A percentile compares a stretch with the other conserved stretches of the same genome.
phyloP scores from a whole-genome alignment of 2,888 invertebrate genomes.

The Pseudanteris insignis region DNA sequence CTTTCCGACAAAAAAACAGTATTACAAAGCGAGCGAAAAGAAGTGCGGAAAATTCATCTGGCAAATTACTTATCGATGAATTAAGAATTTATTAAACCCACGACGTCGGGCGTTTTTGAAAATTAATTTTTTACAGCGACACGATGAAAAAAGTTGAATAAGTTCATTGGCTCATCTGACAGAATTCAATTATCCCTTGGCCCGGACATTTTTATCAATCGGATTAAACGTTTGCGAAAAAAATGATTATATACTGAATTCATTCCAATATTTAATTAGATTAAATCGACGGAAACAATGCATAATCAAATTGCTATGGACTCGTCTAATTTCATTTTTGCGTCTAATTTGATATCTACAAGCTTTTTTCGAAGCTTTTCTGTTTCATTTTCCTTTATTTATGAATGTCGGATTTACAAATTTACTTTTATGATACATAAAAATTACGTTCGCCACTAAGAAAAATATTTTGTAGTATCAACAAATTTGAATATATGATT shows the following conservation, averaged over 20 bases:
- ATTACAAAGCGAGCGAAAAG: neutral
- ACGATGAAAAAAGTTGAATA: too few species aligned
- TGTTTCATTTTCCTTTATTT: neutral
- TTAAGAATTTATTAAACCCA: too few species aligned
- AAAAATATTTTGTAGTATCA: too few species aligned
- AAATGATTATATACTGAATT: constrained; percentile 20
- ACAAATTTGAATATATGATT: too few species aligned
- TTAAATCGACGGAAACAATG: constrained; percentile 9
- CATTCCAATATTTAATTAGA: constrained; percentile 30
- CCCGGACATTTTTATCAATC: constrained; percentile 19
- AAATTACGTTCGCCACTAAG: too few species aligned
- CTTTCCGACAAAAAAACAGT: too few species aligned
- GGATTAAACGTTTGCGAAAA: constrained; percentile 14
- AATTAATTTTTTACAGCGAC: too few species aligned
- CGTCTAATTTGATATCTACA: neutral
- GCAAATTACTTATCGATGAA: too few species aligned
- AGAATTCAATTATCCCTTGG: constrained; percentile 17
- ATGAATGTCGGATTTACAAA: neutral
- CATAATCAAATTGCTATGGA: neutral
- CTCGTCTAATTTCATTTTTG: neutral
- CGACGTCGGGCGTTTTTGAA: too few species aligned
- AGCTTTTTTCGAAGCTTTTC: neutral
- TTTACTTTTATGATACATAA: too few species aligned
- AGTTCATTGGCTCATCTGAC: too few species aligned
- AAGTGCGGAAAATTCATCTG: neutral